phyloP scores from a whole-genome alignment of 2,888 invertebrate species.

The Chymomyza procnemis region DNA sequence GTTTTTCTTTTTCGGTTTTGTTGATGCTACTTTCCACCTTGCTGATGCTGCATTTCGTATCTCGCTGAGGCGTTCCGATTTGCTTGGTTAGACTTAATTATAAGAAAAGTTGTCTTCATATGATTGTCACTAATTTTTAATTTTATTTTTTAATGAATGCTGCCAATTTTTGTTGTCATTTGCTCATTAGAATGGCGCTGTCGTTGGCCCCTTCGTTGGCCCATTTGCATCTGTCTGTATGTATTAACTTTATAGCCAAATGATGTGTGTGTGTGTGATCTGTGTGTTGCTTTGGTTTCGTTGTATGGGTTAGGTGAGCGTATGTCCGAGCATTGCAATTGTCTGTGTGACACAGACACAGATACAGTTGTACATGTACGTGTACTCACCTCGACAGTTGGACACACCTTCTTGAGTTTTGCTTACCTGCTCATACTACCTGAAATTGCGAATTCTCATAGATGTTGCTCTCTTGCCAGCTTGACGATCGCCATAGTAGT shows the following conservation, averaged over 20 bases:
- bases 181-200: slow-evolving; percentile 55
- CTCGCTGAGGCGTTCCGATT: slow-evolving; percentile 66
- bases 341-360: slow-evolving; percentile 13
- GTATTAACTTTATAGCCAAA: background rate
- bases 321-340: slow-evolving; percentile 11
- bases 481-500: slow-evolving; percentile 60
- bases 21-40: slow-evolving; percentile 28
- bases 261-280: background rate
- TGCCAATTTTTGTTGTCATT: slow-evolving; percentile 68
- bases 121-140: slow-evolving; percentile 66
- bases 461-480: background rate
- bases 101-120: slow-evolving; percentile 66
- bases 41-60: slow-evolving; percentile 65
- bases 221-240: slow-evolving; percentile 17
- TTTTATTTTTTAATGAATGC: slow-evolving; percentile 60
- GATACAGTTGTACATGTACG: too few relatives aligned
- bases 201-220: slow-evolving; percentile 28
- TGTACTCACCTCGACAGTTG: slow-evolving; percentile 34
- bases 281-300: too few relatives aligned
- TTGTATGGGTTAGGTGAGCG: slow-evolving; percentile 22
- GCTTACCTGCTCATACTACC: slow-evolving; percentile 51
- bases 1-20: too few relatives aligned
- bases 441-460: background rate
- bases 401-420: slow-evolving; percentile 63
- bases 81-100: slow-evolving; percentile 76